A percentile compares a stretch with the other conserved stretches of the same genome.
phyloP scores from a whole-genome alignment of 2,888 invertebrate species.

The Cephalotes varians region DNA sequence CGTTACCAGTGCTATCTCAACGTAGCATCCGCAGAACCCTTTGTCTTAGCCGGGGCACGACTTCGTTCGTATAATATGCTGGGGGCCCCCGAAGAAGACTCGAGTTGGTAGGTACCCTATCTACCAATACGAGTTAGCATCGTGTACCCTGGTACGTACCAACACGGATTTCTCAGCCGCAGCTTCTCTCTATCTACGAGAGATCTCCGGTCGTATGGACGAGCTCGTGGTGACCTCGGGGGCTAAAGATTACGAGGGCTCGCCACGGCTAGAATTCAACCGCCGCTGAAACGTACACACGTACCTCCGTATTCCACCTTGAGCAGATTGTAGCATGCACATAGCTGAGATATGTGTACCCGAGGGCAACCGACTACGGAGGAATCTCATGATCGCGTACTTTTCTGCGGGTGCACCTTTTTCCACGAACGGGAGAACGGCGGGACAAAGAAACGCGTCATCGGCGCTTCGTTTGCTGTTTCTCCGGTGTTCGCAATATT shows the following conservation, averaged over 20 bases:
- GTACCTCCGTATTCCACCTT: conserved; percentile 34
- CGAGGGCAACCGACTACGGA: conserved; percentile 61
- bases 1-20: conserved; percentile 61
- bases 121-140: conserved; percentile 66
- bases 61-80: conserved; percentile 76
- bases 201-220: conserved; percentile 73
- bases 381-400: conserved; percentile 68
- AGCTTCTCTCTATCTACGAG: conserved; percentile 73
- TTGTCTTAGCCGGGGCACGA: conserved; percentile 77
- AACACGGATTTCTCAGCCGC: conserved; percentile 75
- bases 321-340: background rate
- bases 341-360: conserved; percentile 15
- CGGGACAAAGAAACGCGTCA: conserved; percentile 58
- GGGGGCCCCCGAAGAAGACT: conserved; percentile 62
- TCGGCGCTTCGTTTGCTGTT: conserved; percentile 19
- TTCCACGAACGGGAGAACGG: conserved; percentile 57
- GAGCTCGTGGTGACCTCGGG: conserved; percentile 81
- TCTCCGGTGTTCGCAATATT: background rate
- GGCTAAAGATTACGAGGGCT: conserved; percentile 83
- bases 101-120: conserved; percentile 62
- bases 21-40: conserved; percentile 68
- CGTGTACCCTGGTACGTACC: conserved; percentile 67
- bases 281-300: conserved; percentile 64
- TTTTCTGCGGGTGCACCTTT: conserved; percentile 60
- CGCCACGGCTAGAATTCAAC: conserved; percentile 79